These are phyloP conservation scores for Tanypteryx hageni DNA, from an alignment of 2,888 invertebrate species.

Conservation along the genomic window DNA sequence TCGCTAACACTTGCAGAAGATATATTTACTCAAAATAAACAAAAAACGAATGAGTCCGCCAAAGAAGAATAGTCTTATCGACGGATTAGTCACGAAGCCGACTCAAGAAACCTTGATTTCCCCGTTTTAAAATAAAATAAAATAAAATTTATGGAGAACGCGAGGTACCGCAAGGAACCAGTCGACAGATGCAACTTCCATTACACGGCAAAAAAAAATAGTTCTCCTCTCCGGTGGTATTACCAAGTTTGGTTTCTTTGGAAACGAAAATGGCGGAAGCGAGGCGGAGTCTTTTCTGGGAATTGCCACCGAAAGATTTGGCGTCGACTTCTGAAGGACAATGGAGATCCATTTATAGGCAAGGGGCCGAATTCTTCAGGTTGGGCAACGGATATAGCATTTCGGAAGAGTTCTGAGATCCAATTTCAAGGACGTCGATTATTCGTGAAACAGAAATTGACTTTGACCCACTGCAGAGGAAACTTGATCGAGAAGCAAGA, in stretches of 20 bases:
- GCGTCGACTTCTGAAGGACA: neutral
- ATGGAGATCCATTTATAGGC: neutral
- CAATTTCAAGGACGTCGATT: neutral
- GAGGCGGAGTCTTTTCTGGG: neutral
- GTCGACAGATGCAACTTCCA: neutral
- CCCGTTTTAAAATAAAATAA: neutral
- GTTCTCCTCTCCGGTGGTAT: neutral
- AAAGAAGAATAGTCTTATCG: too few species aligned
- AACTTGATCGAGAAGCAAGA: neutral
- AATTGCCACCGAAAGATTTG: neutral
- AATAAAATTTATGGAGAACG: neutral
- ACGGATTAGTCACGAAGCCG: neutral
- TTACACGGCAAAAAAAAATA: neutral
- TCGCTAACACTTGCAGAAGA: too few species aligned
- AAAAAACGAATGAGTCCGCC: too few species aligned
- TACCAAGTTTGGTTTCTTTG: neutral
- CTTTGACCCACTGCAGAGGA: neutral
- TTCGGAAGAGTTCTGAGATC: neutral
- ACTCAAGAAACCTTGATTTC: neutral
- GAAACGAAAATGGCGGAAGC: neutral
- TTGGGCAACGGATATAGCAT: neutral
- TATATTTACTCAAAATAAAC: too few species aligned
- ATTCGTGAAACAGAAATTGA: neutral
- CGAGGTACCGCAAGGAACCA: neutral
- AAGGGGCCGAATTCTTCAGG: neutral